Evolutionary conservation across 53 echinoderm and acorn worm genomes (phyloP).

Genomic region (Temnopleurus reevesii): DNA sequence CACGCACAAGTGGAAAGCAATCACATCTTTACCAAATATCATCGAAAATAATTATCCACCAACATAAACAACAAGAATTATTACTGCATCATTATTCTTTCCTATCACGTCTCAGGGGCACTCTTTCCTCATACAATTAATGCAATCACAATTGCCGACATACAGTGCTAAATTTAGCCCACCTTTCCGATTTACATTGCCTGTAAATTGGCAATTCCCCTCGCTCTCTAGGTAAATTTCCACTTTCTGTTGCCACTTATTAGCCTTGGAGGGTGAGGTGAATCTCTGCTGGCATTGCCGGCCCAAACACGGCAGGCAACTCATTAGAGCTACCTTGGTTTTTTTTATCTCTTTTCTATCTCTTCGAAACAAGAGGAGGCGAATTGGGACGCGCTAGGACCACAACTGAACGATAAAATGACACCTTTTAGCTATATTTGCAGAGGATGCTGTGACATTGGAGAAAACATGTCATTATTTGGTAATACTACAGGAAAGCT

Average conservation of each 20-base stretch:
- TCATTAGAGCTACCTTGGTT: neutral
- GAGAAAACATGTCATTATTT: slow-evolving; percentile 12
- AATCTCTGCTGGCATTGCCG: neutral
- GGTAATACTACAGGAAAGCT: neutral
- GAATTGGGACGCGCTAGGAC: neutral
- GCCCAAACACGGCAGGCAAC: too few relatives aligned
- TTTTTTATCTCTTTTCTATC: neutral
- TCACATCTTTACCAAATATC: too few relatives aligned
- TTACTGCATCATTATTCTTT: too few relatives aligned
- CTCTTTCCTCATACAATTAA: neutral
- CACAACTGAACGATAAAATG: neutral
- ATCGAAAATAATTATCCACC: too few relatives aligned
- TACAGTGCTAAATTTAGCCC: slow-evolving; percentile 6
- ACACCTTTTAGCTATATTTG: slow-evolving; percentile 12
- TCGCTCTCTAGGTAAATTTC: neutral
- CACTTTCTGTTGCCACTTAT: slow-evolving; percentile 20
- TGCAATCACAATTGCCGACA: neutral
- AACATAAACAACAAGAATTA: too few relatives aligned
- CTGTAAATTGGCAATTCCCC: slow-evolving; percentile 23
- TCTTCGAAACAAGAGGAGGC: neutral
- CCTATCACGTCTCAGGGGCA: neutral
- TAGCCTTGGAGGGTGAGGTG: neutral
- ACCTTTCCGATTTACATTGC: slow-evolving; percentile 7
- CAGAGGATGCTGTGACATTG: neutral
- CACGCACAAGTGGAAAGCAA: too few relatives aligned